Base-by-base conservation (phyloP, 2,797 vertebrate species). In the Brachymystax lenok region DNA sequence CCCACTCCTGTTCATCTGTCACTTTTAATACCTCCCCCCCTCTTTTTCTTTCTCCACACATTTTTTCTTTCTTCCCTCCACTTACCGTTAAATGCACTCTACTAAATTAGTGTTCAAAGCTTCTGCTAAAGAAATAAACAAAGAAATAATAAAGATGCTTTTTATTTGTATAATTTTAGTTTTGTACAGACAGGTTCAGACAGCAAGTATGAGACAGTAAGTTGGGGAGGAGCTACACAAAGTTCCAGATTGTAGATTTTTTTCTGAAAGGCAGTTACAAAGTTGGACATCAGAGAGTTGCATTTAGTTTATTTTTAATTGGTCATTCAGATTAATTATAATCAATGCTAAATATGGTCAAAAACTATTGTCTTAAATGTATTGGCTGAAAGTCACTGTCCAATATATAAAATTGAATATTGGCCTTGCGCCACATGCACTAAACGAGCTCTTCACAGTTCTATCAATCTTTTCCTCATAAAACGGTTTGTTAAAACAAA, bases 1-100 rank as follows among this genome's bases (percentile, higher is more conserved):
- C 94, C 95, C 93, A 94, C 94, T 95, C 94, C 96, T 97, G 97
- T 97, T 98, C 97, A 97, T 97, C 96, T 97, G 97, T 99, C 98
- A 99, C 96, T 96, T 98, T 96, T 96, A 96, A 99, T 98, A 98
- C 95, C 94, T 95, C 95, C 79, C 78, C 17, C 79, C 16, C 73
- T 74, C 79, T 73, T 76, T 74, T 74, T 69, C 73, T 66, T 54
- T 79, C 50, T 56, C 40, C 71, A 63, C 79, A 83, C 84, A 82
- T 84, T 79, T 74, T 84, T 82, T 66, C 82, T 82, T 75, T 78
- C 69, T 52, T 79, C 3, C 56, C 78, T 73, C 6, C 66, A 30
- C 16, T 30, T 16, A 30, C 64, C 64, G 28, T 17, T 2, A 28
- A 75, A 80, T 78, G 68, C 81, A 69, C 30, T 71, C 80, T 83